Base-by-base conservation (phyloP, 2,797 vertebrate species). In the Calcarius lapponicus region DNA sequence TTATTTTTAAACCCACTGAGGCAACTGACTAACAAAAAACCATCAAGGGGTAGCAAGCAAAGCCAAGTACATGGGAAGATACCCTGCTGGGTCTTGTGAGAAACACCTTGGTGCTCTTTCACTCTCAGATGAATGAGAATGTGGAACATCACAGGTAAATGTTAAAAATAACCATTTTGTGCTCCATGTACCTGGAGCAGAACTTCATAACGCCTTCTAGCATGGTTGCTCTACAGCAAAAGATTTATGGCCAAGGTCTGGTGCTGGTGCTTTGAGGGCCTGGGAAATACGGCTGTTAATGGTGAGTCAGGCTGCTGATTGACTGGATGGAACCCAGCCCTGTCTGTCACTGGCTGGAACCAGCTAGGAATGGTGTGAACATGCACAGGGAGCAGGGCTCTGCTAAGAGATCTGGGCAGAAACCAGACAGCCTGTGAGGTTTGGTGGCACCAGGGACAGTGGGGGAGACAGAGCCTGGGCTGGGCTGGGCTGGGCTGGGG, bases 1-100 rank as follows among this genome's bases (percentile, higher is more conserved):
- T 92, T 95, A 92, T 86, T 74, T 93, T 93, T 91, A 95, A 92
- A 90, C 58, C 81, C 60, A 67, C 54, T 7, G 21, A 80, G 74
- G 67, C 57, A 96, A 80, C 18, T 66, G 57, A 80, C 31, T 90
- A 86, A 88, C 62, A 62, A 86, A 86, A 82, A 20, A 8, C 0
- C 38, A 74, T 65, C 3, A 8, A 78, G 36, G 74, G 78, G 32
- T 50, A 65, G 42, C 67, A 85, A 53, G 42, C 18, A 80, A 61
- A 80, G 43, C 20, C 47, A 74, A 76, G 56, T 11, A 8, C n/a
- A 34, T 34, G 26, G 32, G 69, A 10, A 21, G 13, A 48, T 48
- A n/a, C 13, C 22, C n/a, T 34, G 1, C 5, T 32, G 38, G 13
- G 29, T 69, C n/a, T 71, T 76, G 0, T 65, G 61, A 70, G 45